phyloP scores from a whole-genome alignment of 2,113 vertebrate genomes.

The Rhinolophus sinicus region DNA sequence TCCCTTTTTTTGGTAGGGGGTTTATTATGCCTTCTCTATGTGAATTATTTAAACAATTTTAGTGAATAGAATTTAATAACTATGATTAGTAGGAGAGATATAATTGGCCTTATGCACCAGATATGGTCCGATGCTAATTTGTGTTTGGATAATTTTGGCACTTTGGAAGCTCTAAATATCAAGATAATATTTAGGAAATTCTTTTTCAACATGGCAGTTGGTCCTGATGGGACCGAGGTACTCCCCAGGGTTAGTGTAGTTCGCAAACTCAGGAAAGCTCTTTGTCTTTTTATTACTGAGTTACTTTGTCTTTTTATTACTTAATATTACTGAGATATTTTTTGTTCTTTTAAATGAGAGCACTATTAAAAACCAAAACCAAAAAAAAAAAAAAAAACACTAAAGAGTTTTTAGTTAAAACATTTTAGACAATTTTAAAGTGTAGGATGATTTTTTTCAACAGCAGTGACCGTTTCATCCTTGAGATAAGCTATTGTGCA shows the following conservation, averaged over 20 bases:
- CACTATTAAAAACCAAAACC: background rate
- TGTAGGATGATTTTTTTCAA: background rate
- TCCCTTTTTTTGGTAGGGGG: too few relatives aligned
- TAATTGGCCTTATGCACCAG: background rate
- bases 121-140: background rate
- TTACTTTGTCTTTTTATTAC: too few relatives aligned
- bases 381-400: background rate
- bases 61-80: background rate
- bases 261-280: background rate
- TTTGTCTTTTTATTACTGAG: background rate
- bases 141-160: background rate
- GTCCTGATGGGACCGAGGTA: background rate
- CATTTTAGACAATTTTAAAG: background rate
- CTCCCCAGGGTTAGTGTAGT: background rate
- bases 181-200: background rate
- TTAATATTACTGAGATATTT: too few relatives aligned
- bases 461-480: background rate
- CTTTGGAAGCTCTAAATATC: background rate
- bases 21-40: background rate
- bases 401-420: background rate
- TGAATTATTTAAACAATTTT: background rate
- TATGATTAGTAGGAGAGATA: background rate
- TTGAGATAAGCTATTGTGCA: background rate
- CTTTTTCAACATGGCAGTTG: background rate
- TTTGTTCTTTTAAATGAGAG: background rate